Evolutionary conservation across 2,888 invertebrate species (phyloP).

Genomic region (Argynnis bischoffii): DNA sequence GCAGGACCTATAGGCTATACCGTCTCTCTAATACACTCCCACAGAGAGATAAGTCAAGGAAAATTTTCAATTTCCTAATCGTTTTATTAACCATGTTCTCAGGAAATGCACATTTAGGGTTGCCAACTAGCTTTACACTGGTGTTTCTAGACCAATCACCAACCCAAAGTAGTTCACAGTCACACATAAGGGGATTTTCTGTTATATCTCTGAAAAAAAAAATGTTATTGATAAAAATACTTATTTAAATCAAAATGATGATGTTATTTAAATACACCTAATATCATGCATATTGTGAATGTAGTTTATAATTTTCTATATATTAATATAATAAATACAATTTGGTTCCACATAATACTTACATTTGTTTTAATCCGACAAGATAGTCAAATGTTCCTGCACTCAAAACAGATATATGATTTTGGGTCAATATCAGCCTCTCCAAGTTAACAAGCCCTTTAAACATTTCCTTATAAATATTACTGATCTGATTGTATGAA

Average conservation of each 20-base stretch:
- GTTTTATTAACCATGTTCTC: constrained; percentile 84
- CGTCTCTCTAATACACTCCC: constrained; percentile 83
- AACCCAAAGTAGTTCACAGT: constrained; percentile 91
- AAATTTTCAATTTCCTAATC: constrained; percentile 86
- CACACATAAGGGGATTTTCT: constrained; percentile 90
- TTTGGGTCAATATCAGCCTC: constrained; percentile 86
- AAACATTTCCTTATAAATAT: constrained; percentile 87
- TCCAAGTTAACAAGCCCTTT: constrained; percentile 86
- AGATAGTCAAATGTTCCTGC: constrained; percentile 88
- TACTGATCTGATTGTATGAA: constrained; percentile 86
- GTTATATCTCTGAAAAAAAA: constrained; percentile 86
- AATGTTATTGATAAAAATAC: background rate
- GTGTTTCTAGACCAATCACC: constrained; percentile 87
- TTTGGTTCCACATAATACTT: constrained; percentile 60
- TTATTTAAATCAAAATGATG: background rate
- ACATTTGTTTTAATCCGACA: constrained; percentile 87
- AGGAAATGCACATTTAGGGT: constrained; percentile 89
- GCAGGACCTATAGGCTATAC: constrained; percentile 61
- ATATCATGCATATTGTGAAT: background rate
- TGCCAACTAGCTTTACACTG: constrained; percentile 86
- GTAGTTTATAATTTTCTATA: background rate
- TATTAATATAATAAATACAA: background rate
- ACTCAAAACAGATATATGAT: constrained; percentile 86
- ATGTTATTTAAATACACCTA: background rate
- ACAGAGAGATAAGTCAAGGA: constrained; percentile 69